Evolutionary conservation across 2,113 vertebrate genomes (phyloP).

Genomic region (Delphinus delphis): DNA sequence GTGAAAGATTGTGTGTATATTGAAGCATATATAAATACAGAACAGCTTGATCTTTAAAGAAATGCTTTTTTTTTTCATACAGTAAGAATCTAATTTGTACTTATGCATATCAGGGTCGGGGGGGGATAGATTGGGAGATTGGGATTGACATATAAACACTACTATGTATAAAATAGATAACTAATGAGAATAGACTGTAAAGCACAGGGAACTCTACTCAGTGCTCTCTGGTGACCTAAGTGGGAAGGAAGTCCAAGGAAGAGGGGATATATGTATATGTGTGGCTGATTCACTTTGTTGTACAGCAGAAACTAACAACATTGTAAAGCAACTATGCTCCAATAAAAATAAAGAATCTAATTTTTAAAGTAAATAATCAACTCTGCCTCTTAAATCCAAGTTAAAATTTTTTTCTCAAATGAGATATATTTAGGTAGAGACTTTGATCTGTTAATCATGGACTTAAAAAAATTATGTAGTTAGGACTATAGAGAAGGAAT

Average conservation of each 20-base stretch:
- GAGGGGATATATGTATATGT: too few relatives aligned
- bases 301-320: too few relatives aligned
- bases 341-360: neutral
- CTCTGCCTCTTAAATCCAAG: neutral
- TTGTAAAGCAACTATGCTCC: too few relatives aligned
- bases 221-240: too few relatives aligned
- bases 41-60: neutral
- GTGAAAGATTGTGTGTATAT: neutral
- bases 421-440: neutral
- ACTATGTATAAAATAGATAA: too few relatives aligned
- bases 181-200: too few relatives aligned
- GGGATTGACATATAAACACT: too few relatives aligned
- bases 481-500: neutral
- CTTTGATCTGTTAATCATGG: neutral
- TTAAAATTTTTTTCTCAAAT: neutral
- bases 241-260: too few relatives aligned
- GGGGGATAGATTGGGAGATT: too few relatives aligned
- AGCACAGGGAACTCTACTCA: too few relatives aligned
- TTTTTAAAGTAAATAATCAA: neutral
- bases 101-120: too few relatives aligned
- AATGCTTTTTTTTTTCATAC: neutral
- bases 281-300: too few relatives aligned
- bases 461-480: neutral
- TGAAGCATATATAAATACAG: neutral
- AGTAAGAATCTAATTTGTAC: slow-evolving; percentile 28